Percentiles rank a stretch among this genome's conserved stretches.
These are phyloP conservation scores for Mus musculus DNA, from an alignment of 2,113 vertebrate genomes.

Conservation along the genomic window GRCm39 chr3:34227501-34228000, in stretches of 20 bases:
- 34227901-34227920: conserved; percentile 60
- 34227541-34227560: conserved; percentile 79
- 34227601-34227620: conserved; percentile 81
- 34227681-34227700: conserved; percentile 83
- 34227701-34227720: conserved; percentile 79
- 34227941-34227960: conserved; percentile 75
- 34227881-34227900: conserved; percentile 73
- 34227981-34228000: conserved; percentile 82
- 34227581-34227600: conserved; percentile 79
- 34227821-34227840: conserved; percentile 74
- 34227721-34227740: conserved; percentile 80
- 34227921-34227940: conserved; percentile 38
- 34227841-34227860: conserved; percentile 78
- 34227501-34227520: conserved; percentile 67
- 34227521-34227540: conserved; percentile 68
- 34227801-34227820: conserved; percentile 77
- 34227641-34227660: conserved; percentile 81
- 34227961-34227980: conserved; percentile 78
- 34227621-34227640: conserved; percentile 75
- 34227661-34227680: conserved; percentile 84
- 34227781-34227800: conserved; percentile 64
- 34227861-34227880: conserved; percentile 71
- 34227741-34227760: conserved; percentile 76
- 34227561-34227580: conserved; percentile 77
- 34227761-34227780: conserved; percentile 74